A percentile compares a stretch with the other conserved stretches of the same genome.
These are phyloP conservation scores for Sitta europaea DNA, from an alignment of 2,113 vertebrate species.

Conservation along the genomic window DNA sequence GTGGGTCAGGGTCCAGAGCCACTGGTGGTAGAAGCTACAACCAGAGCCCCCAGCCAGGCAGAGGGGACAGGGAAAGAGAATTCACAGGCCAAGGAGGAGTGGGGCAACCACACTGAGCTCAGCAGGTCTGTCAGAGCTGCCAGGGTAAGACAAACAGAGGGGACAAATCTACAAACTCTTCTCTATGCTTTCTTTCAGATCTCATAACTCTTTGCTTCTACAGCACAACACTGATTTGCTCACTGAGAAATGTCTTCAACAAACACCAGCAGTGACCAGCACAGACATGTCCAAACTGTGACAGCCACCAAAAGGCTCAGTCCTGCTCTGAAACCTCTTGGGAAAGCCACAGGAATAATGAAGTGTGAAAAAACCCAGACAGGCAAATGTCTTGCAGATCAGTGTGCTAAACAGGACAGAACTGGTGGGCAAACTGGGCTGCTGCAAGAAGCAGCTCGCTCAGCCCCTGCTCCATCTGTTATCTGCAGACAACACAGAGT, in stretches of 20 bases:
- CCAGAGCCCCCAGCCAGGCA: not conserved
- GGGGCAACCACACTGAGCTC: not conserved
- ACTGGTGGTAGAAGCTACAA: not conserved
- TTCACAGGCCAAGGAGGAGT: not conserved
- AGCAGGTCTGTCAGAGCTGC: not conserved
- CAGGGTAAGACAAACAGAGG: fast-evolving
- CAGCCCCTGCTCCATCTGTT: not conserved
- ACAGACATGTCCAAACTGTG: fast-evolving
- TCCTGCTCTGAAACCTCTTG: not conserved
- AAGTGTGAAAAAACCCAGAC: not conserved
- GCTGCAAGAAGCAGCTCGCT: not conserved
- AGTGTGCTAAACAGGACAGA: not conserved
- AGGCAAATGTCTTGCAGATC: not conserved
- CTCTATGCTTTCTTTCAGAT: not conserved
- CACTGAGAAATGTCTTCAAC: not conserved
- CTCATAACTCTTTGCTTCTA: not conserved
- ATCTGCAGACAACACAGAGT: not conserved
- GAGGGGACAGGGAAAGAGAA: not conserved
- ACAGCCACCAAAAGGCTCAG: not conserved
- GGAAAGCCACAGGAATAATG: not conserved
- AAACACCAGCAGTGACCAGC: not conserved
- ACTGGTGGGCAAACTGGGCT: not conserved
- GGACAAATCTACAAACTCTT: not conserved
- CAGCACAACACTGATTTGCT: not conserved
- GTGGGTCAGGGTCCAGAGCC: not conserved